Base-by-base conservation (phyloP, 2,888 invertebrate species). In the Dryocosmus kuriphilus region DNA sequence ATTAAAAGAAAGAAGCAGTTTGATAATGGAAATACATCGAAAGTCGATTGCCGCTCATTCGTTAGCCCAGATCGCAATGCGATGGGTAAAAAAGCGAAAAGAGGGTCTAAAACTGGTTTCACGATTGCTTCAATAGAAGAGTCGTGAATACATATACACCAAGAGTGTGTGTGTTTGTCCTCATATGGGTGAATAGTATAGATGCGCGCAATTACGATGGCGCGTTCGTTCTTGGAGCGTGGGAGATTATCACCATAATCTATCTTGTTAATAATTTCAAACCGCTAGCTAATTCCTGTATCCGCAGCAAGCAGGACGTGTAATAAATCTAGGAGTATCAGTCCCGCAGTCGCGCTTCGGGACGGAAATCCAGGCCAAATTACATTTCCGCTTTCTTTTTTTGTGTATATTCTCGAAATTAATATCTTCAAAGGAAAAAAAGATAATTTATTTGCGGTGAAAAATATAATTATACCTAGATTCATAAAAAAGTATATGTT, bases 261-360 rank as follows among this genome's bases (percentile, higher is more conserved):
- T 71, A 51, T 30, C 51, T 71, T 71, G 71, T 71, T 71, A 71
- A 71, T 71, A 71, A 71, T 71, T 71, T 71, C 30, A 71, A 71
- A 51, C 71, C 71, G 55, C 71, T 55, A 71, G 32, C 71, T 71
- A 71, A 71, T 71, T 71, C 71, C 51, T 71, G 55, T 71, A 71
- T 71, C 51, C 71, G 71, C 51, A 51, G 51, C 30, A 30, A 71
- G 11, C 46, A 30, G 65, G 19, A 41, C 16, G 51, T 71, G 51
- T 32, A 30, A 71, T 71, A 71, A 71, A 71, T 71, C 71, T 71
- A 14, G 22, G 51, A 51, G 71, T 71, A 51, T 55, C 41, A 30
- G 32, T 32, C 30, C 51, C n/a, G 14, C 32, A 32, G 51, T 71
- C 30, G 51, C 41, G 14, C 30, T 9, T 11, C 51, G 51, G 51